Base-by-base conservation (phyloP, 1,140 invertebrate species). In the Uloborus diversus region DNA sequence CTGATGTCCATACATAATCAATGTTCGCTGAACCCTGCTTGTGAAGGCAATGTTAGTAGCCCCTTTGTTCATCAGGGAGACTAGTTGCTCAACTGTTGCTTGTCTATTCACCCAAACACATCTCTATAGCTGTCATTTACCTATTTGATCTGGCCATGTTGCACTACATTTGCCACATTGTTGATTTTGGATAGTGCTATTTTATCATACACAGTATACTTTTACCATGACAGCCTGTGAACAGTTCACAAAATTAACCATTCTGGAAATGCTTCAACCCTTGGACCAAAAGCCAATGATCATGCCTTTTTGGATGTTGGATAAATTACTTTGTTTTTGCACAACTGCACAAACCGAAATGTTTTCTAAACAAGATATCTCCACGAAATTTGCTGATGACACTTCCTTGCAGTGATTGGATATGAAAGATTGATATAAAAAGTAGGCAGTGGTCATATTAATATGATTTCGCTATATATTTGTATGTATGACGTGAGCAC, bases 261-360 rank as follows among this genome's bases (percentile, higher is more conserved):
- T 61, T 61, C 30, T n/a, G 4, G n/a, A 61, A 61, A 61, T 61
- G 57, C 57, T 25, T 27, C 57, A 20, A 61, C 57, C 57, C 27
- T 61, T 61, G 57, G 25, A 5, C 57, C 57, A 13, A 61, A 61
- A 61, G 11, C 57, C 57, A 61, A 61, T 61, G n/a, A 61, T 61
- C 57, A 61, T 61, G 5, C 57, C 57, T 4, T 61, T 61, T 61
- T 61, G 57, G 9, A 27, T 13, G 5, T 61, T 27, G 9, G 57
- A 32, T 32, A 61, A 61, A 61, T 28, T 27, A 27, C 9, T 61
- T 20, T n/a, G 30, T 61, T 27, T 61, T 27, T 14, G 14, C 57
- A 61, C 30, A 4, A 25, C 57, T 4, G 30, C 25, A 61, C 25
- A 4, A 9, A 61, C n/a, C 30, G 57, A 25, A 61, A 61, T 61